Evolutionary conservation across 2,113 vertebrate species (phyloP).

Genomic region (Nansenia antarctica): DNA sequence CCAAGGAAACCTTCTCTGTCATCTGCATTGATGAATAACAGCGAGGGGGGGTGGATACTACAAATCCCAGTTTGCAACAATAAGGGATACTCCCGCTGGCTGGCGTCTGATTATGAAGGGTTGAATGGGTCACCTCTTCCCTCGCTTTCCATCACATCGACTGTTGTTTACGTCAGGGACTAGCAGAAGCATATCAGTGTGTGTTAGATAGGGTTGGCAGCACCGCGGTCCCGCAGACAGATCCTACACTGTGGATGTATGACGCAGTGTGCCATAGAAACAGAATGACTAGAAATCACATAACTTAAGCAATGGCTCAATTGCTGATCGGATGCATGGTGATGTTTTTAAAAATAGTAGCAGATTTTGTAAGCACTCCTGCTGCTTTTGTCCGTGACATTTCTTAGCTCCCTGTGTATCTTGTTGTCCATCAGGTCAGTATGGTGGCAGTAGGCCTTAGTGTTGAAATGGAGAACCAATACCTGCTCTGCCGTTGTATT

Average conservation of each 20-base stretch:
- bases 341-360: background rate
- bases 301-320: background rate
- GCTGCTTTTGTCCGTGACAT: background rate
- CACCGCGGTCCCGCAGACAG: too few relatives aligned
- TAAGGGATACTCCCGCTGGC: background rate
- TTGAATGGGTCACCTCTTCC: background rate
- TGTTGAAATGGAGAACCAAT: background rate
- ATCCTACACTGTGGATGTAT: background rate
- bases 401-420: background rate
- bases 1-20: background rate
- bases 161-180: background rate
- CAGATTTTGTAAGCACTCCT: background rate
- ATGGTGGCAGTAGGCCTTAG: background rate
- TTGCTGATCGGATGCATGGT: background rate
- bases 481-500: background rate
- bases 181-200: background rate
- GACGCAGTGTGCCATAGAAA: background rate
- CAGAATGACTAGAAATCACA: background rate
- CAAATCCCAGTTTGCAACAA: background rate
- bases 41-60: background rate
- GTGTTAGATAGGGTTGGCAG: background rate
- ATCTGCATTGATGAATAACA: background rate
- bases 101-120: background rate
- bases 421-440: background rate
- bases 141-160: background rate